phyloP scores from a whole-genome alignment of 2,888 invertebrate genomes.

The Mythimna ferrago region DNA sequence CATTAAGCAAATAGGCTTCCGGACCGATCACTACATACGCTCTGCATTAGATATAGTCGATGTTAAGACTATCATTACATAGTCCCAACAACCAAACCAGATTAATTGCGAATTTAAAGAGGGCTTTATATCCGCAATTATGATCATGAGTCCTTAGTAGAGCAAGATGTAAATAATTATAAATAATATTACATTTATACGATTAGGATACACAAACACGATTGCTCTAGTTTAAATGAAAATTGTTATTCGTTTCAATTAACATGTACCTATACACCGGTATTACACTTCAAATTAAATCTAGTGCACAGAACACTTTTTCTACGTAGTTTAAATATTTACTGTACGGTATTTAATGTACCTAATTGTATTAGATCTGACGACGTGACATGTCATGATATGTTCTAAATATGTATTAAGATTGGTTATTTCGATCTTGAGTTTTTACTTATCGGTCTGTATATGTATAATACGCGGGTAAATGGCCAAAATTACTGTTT shows the following conservation, averaged over 20 bases:
- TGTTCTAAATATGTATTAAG: slow-evolving; percentile 35
- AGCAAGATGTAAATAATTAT: slow-evolving; percentile 75
- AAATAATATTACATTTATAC: slow-evolving; percentile 71
- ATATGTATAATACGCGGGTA: slow-evolving; percentile 39
- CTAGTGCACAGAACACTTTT: slow-evolving; percentile 80
- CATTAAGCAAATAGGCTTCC: neutral
- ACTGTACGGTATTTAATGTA: slow-evolving; percentile 55
- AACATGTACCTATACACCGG: slow-evolving; percentile 71
- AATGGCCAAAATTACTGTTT: slow-evolving; percentile 53
- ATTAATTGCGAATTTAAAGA: slow-evolving; percentile 54
- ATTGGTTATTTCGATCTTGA: slow-evolving; percentile 32
- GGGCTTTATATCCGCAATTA: slow-evolving; percentile 52
- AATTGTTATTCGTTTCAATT: slow-evolving; percentile 72
- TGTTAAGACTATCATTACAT: slow-evolving; percentile 53
- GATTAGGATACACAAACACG: slow-evolving; percentile 69
- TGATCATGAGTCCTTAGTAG: slow-evolving; percentile 64
- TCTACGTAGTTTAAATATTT: slow-evolving; percentile 72
- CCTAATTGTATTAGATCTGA: slow-evolving; percentile 42
- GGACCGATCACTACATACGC: neutral
- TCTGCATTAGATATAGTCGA: slow-evolving; percentile 36
- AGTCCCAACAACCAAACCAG: slow-evolving; percentile 53
- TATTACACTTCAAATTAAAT: slow-evolving; percentile 75
- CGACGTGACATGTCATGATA: slow-evolving; percentile 32
- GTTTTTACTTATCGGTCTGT: slow-evolving; percentile 37
- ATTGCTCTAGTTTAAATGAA: slow-evolving; percentile 69